These are phyloP conservation scores for Turritopsis dohrnii DNA, from an alignment of 30 jellyfish, hydroid and myxozoan genomes.

Conservation along the genomic window DNA sequence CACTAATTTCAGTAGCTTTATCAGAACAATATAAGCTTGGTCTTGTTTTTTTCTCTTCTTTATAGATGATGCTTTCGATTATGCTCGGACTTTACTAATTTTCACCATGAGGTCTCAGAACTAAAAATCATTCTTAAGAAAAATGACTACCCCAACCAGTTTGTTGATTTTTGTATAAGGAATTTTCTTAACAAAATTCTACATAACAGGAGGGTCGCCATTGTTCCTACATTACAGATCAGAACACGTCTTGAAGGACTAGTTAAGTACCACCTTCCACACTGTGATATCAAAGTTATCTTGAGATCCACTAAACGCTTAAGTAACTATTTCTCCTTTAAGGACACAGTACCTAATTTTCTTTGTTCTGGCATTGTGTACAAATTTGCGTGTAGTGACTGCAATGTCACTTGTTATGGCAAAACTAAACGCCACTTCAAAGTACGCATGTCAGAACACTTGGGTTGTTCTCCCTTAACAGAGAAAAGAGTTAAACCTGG, in stretches of 20 bases:
- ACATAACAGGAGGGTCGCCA: neutral
- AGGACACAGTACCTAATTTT: constrained; percentile 18
- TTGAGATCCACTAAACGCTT: constrained; percentile 29
- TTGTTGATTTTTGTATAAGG: neutral
- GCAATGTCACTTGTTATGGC: constrained; percentile 39
- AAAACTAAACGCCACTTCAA: constrained; percentile 22
- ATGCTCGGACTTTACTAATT: neutral
- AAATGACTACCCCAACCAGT: neutral
- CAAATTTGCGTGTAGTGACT: constrained; percentile 30
- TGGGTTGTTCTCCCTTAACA: neutral
- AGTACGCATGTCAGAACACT: constrained; percentile 12
- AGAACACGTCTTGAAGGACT: neutral
- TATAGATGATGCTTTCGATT: neutral
- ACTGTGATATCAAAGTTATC: constrained; percentile 10
- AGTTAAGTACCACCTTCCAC: neutral
- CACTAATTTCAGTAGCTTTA: neutral
- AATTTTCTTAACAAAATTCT: neutral
- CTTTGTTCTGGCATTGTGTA: constrained; percentile 21
- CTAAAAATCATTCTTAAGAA: neutral
- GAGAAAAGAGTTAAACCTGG: neutral
- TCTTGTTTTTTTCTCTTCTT: neutral
- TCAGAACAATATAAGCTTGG: neutral
- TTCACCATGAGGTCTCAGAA: neutral
- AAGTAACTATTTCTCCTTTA: constrained; percentile 11
- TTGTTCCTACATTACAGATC: neutral